Percentiles rank a stretch among this genome's conserved stretches.
Evolutionary conservation across 1,140 invertebrate genomes (phyloP).

Genomic region (Elysia chlorotica): DNA sequence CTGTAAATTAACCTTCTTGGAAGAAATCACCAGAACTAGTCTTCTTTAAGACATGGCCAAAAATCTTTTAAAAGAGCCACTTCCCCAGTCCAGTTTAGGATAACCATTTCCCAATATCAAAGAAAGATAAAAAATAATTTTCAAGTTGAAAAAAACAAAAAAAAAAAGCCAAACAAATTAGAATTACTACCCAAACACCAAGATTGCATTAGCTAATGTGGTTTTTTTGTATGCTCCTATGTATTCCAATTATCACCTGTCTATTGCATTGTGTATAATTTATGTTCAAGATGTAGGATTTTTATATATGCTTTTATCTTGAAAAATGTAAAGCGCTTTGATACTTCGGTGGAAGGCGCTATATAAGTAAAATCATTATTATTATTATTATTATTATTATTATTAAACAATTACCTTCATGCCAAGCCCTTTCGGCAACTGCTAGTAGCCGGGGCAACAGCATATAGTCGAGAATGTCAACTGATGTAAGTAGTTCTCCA

Average conservation of each 20-base stretch:
- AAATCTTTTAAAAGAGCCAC: neutral
- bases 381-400: no score
- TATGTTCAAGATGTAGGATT: no score
- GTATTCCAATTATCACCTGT: no score
- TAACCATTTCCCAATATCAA: neutral
- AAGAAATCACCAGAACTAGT: no score
- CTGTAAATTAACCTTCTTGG: no score
- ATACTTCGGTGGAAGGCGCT: no score
- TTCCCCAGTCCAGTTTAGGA: neutral
- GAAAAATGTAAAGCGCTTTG: no score
- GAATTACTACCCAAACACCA: neutral
- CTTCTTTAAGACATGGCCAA: neutral
- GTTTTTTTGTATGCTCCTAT: no score
- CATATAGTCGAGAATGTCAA: slow-evolving; percentile 37
- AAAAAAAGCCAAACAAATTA: neutral
- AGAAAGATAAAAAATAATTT: neutral
- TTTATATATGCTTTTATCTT: no score
- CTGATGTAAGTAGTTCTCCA: slow-evolving; percentile 33
- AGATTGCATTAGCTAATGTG: neutral
- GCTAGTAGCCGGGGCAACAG: slow-evolving; percentile 40
- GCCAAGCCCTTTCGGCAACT: slow-evolving; percentile 43
- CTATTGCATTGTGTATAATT: no score
- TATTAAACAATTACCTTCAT: slow-evolving; percentile 23
- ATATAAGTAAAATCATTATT: no score
- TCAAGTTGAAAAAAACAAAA: neutral